These are phyloP conservation scores for Sciaenops ocellatus DNA, from an alignment of 2,797 vertebrate species.

Conservation along the genomic window DNA sequence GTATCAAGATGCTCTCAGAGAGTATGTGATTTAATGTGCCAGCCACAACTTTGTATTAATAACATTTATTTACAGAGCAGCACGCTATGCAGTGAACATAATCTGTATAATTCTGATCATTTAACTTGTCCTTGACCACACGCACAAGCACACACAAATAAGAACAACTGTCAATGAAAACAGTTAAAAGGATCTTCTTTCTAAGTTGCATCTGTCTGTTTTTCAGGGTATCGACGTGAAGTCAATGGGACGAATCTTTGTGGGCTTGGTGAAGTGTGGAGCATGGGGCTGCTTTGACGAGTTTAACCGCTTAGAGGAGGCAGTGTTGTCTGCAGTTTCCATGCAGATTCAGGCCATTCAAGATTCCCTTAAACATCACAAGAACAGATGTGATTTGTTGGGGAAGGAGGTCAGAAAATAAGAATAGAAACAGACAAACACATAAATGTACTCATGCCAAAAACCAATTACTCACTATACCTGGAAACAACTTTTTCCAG, in stretches of 20 bases:
- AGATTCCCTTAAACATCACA: conserved; percentile 94
- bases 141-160: not conserved
- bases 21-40: not conserved
- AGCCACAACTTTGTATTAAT: not conserved
- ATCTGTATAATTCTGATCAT: not conserved
- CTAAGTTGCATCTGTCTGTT: conserved; percentile 29
- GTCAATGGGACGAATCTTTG: conserved; percentile 98
- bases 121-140: not conserved
- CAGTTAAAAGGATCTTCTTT: not conserved
- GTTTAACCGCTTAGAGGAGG: conserved; percentile 97
- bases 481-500: not conserved
- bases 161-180: conserved; percentile 1
- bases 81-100: not conserved
- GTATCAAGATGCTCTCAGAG: conserved; percentile 73
- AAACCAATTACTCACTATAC: not conserved
- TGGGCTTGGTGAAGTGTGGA: conserved; percentile 97
- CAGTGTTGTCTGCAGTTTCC: conserved; percentile 97
- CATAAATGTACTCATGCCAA: not conserved
- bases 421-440: conserved; percentile 21
- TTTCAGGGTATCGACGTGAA: conserved; percentile 97
- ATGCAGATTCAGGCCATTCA: conserved; percentile 99
- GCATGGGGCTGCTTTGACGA: conserved; percentile 99
- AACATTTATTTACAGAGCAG: not conserved
- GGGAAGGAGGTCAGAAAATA: conserved; percentile 90
- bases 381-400: conserved; percentile 90